These are phyloP conservation scores for Rhynchomys soricoides DNA, from an alignment of 2,113 vertebrate genomes.

Conservation along the genomic window DNA sequence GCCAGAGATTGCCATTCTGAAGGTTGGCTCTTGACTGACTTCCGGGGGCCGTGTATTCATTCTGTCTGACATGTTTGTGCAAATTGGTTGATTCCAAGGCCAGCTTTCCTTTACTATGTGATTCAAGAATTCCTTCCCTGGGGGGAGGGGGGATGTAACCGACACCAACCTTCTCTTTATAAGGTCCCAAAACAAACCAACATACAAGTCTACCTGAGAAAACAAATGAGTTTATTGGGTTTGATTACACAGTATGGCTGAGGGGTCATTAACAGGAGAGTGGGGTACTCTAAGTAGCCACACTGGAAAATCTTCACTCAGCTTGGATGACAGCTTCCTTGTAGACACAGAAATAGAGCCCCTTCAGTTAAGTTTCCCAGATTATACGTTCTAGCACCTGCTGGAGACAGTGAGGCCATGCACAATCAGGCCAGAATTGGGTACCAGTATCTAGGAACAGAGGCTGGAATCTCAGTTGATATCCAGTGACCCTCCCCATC, in stretches of 20 bases:
- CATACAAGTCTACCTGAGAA: background rate
- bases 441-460: background rate
- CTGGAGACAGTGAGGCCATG: background rate
- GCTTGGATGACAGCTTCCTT: background rate
- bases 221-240: background rate
- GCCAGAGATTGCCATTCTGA: background rate
- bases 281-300: background rate
- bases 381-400: background rate
- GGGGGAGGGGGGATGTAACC: background rate
- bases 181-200: background rate
- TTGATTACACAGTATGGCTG: background rate
- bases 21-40: background rate
- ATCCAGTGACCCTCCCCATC: background rate
- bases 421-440: background rate
- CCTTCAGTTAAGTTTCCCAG: background rate
- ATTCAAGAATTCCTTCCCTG: background rate
- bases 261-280: background rate
- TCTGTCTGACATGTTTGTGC: background rate
- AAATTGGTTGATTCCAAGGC: background rate
- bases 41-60: background rate
- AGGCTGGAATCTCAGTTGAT: background rate
- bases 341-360: background rate
- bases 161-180: background rate
- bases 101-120: background rate
- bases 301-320: background rate